phyloP scores from a whole-genome alignment of 2,113 vertebrate genomes.

The Megalops atlanticus region DNA sequence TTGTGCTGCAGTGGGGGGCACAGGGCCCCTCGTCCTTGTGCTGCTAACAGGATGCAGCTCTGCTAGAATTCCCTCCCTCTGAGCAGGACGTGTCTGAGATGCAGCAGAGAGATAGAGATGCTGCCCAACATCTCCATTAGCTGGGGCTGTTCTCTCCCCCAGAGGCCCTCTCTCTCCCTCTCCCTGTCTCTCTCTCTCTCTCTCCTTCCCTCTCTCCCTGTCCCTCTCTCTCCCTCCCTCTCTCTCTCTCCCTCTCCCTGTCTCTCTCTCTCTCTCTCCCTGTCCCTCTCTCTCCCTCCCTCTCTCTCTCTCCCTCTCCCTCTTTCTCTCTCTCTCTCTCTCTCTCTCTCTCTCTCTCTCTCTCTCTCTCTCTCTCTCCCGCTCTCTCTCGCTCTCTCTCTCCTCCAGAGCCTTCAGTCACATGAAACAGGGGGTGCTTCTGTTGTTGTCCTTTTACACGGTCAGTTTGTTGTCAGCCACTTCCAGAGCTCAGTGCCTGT shows the following conservation, averaged over 20 bases:
- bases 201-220: too few relatives aligned
- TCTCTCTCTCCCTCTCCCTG: too few relatives aligned
- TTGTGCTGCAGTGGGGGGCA: not conserved
- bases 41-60: not conserved
- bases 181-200: too few relatives aligned
- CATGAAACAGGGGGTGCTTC: too few relatives aligned
- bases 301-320: not conserved
- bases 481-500: too few relatives aligned
- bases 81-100: not conserved
- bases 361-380: not conserved
- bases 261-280: not conserved
- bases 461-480: too few relatives aligned
- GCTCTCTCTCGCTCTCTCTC: not conserved
- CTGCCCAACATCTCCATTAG: not conserved
- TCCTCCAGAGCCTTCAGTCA: too few relatives aligned
- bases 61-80: not conserved
- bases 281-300: too few relatives aligned
- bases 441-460: too few relatives aligned
- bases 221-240: too few relatives aligned
- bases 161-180: too few relatives aligned
- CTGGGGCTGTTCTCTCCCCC: not conserved
- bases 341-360: slow-evolving; percentile 13
- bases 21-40: not conserved
- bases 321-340: slow-evolving; percentile 15
- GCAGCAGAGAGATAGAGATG: not conserved